Percentiles rank a stretch among this genome's conserved stretches.
phyloP scores from a whole-genome alignment of 2,797 vertebrate species.

The Cygnus olor region DNA sequence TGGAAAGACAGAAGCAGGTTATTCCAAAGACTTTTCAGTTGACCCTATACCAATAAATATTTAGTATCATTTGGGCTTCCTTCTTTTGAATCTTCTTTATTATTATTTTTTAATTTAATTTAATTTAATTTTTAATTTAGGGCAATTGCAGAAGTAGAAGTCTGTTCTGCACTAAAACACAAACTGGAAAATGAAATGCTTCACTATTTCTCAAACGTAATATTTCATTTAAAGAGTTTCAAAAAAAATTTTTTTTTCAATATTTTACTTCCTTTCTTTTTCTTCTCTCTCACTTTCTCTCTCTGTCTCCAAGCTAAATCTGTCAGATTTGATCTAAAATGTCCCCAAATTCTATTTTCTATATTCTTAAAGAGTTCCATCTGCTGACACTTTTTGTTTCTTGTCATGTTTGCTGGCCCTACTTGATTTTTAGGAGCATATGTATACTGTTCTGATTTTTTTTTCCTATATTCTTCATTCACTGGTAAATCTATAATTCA shows the following conservation, averaged over 20 bases:
- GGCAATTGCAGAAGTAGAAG: not conserved
- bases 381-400: not conserved
- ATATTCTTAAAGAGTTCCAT: not conserved
- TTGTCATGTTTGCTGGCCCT: not conserved
- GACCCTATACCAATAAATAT: not conserved
- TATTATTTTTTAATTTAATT: not conserved
- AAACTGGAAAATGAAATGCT: not conserved
- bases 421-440: not conserved
- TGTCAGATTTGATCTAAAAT: not conserved
- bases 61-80: not conserved
- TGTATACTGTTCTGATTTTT: not conserved
- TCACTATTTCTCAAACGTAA: not conserved
- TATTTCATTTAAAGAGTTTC: not conserved
- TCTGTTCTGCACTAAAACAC: not conserved
- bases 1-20: not conserved
- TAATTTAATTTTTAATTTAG: not conserved
- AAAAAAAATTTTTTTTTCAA: not conserved
- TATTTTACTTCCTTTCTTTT: not conserved
- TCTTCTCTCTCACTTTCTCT: not conserved
- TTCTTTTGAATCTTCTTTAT: not conserved
- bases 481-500: not conserved
- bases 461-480: not conserved
- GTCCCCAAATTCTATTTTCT: not conserved
- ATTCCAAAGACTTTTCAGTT: not conserved
- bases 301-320: not conserved